Evolutionary conservation across 2,888 invertebrate genomes (phyloP).

Genomic region (Amphipyra berbera): DNA sequence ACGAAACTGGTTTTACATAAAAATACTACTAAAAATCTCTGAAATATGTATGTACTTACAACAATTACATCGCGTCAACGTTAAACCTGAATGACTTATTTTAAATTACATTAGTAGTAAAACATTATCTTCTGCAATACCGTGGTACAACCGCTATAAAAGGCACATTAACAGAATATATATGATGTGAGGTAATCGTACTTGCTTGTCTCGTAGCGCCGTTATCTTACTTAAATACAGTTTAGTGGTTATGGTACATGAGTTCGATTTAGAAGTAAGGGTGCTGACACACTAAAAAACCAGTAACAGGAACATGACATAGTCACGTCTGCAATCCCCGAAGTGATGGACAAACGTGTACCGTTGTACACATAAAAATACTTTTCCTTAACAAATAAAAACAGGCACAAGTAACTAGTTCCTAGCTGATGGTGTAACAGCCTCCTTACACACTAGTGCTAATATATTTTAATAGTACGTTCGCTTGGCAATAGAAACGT

Average conservation of each 20-base stretch:
- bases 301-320: no score
- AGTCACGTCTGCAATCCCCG: no score
- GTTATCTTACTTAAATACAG: slow-evolving; percentile 7
- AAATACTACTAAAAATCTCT: no score
- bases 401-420: no score
- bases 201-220: slow-evolving; percentile 7
- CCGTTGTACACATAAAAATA: no score
- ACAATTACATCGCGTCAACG: neutral
- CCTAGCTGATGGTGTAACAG: no score
- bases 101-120: slow-evolving; percentile 17
- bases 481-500: neutral
- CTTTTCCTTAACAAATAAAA: no score
- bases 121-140: slow-evolving; percentile 22
- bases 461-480: neutral
- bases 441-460: no score
- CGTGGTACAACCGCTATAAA: slow-evolving; percentile 1
- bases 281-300: neutral
- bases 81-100: slow-evolving; percentile 7
- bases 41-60: neutral
- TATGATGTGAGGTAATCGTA: slow-evolving; percentile 3
- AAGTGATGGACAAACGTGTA: no score
- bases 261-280: neutral
- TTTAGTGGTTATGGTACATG: slow-evolving; percentile 12
- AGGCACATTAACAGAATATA: neutral
- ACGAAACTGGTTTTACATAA: no score